Evolutionary conservation across 2,113 vertebrate species (phyloP), one percentile per base, ranked within the genome.

Genomic region (Alosa alosa): DNA sequence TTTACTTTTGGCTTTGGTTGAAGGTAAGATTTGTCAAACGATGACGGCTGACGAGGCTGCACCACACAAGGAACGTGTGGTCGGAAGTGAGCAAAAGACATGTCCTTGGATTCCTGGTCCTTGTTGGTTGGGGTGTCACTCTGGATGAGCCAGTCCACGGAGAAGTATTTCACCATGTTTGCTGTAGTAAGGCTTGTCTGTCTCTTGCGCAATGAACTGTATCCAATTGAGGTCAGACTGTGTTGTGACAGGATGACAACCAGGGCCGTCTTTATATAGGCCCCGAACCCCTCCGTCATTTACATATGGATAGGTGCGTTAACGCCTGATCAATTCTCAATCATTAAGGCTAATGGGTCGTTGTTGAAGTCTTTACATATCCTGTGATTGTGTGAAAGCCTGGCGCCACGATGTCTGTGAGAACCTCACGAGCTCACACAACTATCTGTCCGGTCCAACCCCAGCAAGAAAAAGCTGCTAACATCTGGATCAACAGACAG

Each of bases 61-160:
- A 94, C 93, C 90, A 92, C 52, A 86, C 95, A 95, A 46, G 93
- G 93, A 0, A 96, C 55, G 0, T 95, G 94, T 0, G 92, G 93
- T 87, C 89, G 93, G 52, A 9, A 46, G 4, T 81, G 88, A 13
- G 84, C 13, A 13, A 78, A 25, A 0, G 57, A 31, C 0, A 50
- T 15, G 3, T 90, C 88, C 86, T 11, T 83, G 36, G 84, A 15
- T 82, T 64, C 85, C 0, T 13, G 50, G 0, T 83, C 85, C 1
- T 86, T 57, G 0, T 72, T 49, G 10, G 0, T 10, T 3, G 57
- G 1, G 1, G 44, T 64, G n/a, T 82, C 52, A 52, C 96, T 97
- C 90, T 92, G 94, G 0, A 96, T 94, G 78, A 98, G 90, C 96
- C 97, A 97, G 90, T 96, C 96, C 85, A 94, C 96, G 0, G 97